These are phyloP conservation scores for Bufo gargarizans DNA, from an alignment of 2,113 vertebrate species.

Conservation along the genomic window DNA sequence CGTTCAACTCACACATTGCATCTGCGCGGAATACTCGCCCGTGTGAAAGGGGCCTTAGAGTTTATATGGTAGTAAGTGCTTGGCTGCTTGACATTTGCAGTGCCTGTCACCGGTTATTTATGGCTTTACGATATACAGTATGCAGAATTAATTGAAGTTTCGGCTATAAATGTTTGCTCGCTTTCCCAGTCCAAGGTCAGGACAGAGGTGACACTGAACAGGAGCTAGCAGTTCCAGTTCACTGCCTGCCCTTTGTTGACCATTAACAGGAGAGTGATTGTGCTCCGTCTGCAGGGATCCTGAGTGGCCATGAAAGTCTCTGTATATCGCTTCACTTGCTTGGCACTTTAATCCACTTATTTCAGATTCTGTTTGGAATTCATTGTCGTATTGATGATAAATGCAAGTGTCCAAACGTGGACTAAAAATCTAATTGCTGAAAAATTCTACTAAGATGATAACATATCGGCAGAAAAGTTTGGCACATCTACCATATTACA, in stretches of 20 bases:
- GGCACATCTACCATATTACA: too few species aligned
- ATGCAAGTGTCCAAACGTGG: not conserved
- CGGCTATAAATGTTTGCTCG: not conserved
- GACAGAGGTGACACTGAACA: constrained; percentile 29
- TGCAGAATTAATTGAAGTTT: constrained; percentile 3
- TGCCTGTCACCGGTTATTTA: not conserved
- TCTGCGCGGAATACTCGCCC: too few species aligned
- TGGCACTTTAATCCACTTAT: too few species aligned
- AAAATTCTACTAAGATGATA: too few species aligned
- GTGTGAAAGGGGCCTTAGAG: too few species aligned
- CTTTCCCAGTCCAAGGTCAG: constrained; percentile 15
- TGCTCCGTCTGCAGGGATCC: not conserved
- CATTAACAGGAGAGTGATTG: constrained; percentile 9
- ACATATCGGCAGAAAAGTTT: too few species aligned
- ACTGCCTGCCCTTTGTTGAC: constrained; percentile 36
- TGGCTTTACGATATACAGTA: not conserved
- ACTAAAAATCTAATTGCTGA: not conserved
- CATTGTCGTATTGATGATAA: not conserved
- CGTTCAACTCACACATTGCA: too few species aligned
- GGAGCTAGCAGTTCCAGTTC: constrained; percentile 3
- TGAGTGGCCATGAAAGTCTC: not conserved
- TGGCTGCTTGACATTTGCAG: not conserved
- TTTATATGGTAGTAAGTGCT: not conserved
- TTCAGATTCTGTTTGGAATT: not conserved
- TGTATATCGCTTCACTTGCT: not conserved